phyloP scores from a whole-genome alignment of 2,113 vertebrate genomes.

The Dromaius novaehollandiae region DNA sequence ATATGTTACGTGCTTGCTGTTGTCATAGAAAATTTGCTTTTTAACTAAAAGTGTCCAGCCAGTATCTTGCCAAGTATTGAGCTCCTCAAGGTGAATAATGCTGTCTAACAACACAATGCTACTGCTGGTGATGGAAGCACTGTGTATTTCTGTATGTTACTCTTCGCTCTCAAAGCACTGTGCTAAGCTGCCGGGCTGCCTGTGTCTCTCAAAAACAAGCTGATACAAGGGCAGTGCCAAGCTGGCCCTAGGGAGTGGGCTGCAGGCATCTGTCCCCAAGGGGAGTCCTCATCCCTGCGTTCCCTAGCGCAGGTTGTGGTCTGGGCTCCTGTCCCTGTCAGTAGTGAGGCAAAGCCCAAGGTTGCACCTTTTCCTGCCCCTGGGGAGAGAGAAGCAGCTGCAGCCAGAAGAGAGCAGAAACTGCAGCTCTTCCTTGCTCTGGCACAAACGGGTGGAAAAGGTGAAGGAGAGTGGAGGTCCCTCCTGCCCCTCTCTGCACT shows the following conservation, averaged over 20 bases:
- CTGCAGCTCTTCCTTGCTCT: fast-evolving
- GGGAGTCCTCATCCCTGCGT: neutral
- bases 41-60: neutral
- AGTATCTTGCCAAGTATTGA: neutral
- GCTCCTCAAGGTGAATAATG: neutral
- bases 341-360: neutral
- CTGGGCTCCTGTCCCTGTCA: neutral
- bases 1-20: neutral
- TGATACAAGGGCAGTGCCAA: neutral
- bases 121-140: neutral
- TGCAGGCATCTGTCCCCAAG: neutral
- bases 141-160: neutral
- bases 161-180: neutral
- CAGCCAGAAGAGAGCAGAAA: neutral
- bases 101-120: neutral
- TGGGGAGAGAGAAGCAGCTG: neutral
- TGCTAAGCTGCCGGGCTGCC: neutral
- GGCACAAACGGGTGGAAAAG: neutral
- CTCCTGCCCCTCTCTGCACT: fast-evolving
- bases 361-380: neutral
- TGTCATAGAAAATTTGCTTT: neutral
- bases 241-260: neutral
- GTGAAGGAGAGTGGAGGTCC: neutral
- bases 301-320: neutral
- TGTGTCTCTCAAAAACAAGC: neutral